phyloP scores from a whole-genome alignment of 1,140 invertebrate species.

The Cydia amplana region DNA sequence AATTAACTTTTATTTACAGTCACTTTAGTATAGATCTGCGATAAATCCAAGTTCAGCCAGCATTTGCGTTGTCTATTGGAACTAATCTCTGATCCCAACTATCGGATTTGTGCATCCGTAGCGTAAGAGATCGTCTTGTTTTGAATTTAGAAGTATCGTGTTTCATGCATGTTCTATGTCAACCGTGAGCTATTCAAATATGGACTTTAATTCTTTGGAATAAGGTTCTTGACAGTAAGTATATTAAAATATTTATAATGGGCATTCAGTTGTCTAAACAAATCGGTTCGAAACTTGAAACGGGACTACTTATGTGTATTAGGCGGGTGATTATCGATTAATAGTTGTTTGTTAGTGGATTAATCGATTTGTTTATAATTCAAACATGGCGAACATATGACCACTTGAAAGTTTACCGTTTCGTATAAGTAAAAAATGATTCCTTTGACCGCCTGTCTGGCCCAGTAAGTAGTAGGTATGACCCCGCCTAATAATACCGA shows the following conservation, averaged over 20 bases:
- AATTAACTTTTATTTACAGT: too few relatives aligned
- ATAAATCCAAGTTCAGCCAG: too few relatives aligned
- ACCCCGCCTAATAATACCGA: too few relatives aligned
- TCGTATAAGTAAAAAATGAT: too few relatives aligned
- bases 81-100: background rate
- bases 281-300: background rate
- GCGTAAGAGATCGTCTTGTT: conserved; percentile 3
- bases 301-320: background rate
- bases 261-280: background rate
- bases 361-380: too few relatives aligned
- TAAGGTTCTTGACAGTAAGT: background rate
- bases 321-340: too few relatives aligned
- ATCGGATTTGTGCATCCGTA: background rate
- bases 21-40: too few relatives aligned
- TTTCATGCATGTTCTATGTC: background rate
- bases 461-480: too few relatives aligned
- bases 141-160: conserved; percentile 3
- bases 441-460: too few relatives aligned
- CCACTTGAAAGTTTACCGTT: too few relatives aligned
- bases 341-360: too few relatives aligned
- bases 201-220: background rate
- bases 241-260: background rate
- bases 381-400: too few relatives aligned
- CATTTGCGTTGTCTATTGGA: background rate
- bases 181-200: background rate